Conservation (phyloP, 53 echinoderm and acorn worm species). For the Henricia sp. region DNA sequence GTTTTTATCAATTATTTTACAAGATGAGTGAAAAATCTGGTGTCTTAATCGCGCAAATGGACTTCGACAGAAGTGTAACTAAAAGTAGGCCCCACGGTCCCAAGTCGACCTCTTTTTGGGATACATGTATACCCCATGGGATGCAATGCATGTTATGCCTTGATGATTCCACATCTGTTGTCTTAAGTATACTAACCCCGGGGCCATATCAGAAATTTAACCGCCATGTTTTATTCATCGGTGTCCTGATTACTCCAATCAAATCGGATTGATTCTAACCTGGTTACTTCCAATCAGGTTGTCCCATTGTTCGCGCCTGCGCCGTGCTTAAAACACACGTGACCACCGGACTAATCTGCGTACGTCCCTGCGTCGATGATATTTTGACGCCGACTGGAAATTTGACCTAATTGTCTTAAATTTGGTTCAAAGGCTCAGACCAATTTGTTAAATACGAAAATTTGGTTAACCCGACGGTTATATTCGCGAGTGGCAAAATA, state of each 20-base stretch:
- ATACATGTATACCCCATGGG: constrained; percentile 11
- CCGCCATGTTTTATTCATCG: constrained; percentile 57
- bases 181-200: constrained; percentile 1
- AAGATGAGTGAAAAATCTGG: neutral
- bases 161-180: constrained; percentile 47
- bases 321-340: neutral
- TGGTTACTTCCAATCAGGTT: constrained; percentile 31
- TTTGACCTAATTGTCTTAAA: too few relatives aligned
- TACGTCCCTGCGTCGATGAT: too few relatives aligned
- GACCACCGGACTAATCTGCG: neutral
- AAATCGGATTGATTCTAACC: constrained; percentile 22
- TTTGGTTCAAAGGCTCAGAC: too few relatives aligned
- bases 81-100: too few relatives aligned
- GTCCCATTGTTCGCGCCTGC: neutral
- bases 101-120: constrained; percentile 30
- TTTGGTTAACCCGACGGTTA: too few relatives aligned
- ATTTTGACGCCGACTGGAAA: too few relatives aligned
- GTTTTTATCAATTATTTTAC: neutral
- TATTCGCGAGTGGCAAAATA: too few relatives aligned
- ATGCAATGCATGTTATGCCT: neutral
- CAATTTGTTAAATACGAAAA: too few relatives aligned
- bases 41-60: constrained; percentile 51
- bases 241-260: constrained; percentile 22
- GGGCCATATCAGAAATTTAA: constrained; percentile 13
- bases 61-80: neutral